A percentile compares a stretch with the other conserved stretches of the same genome.
phyloP scores from a whole-genome alignment of 2,797 vertebrate species.

The Muscicapa striata region DNA sequence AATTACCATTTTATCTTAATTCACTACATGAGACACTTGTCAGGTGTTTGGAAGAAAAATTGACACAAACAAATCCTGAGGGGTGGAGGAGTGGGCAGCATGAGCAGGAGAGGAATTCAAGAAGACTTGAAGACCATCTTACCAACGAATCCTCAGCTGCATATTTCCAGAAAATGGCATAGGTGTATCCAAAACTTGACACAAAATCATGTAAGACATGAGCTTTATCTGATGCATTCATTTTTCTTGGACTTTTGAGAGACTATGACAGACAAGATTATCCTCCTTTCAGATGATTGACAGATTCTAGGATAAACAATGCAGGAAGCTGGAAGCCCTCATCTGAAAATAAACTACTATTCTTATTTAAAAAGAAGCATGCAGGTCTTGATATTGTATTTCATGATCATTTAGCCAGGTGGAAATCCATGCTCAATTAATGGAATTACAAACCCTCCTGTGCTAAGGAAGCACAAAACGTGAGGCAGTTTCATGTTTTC shows the following conservation, averaged over 20 bases:
- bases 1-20: neutral
- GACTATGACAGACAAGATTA: slow-evolving; percentile 7
- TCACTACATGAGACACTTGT: neutral
- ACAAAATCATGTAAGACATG: neutral
- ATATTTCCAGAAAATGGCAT: slow-evolving; percentile 10
- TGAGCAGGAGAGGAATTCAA: neutral
- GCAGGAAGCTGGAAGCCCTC: neutral
- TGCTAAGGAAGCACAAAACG: neutral
- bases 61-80: neutral
- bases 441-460: neutral
- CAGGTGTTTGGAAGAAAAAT: neutral
- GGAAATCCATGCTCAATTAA: neutral
- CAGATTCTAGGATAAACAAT: neutral
- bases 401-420: neutral
- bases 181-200: neutral
- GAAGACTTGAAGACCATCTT: neutral
- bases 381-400: neutral
- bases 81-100: neutral
- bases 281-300: neutral
- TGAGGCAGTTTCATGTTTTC: neutral
- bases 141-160: neutral
- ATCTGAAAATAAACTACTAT: neutral
- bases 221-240: neutral
- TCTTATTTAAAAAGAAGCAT: neutral
- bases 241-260: neutral